Base-by-base conservation (phyloP, 1,140 invertebrate genomes). In the Pseudobourletiella spinata region DNA sequence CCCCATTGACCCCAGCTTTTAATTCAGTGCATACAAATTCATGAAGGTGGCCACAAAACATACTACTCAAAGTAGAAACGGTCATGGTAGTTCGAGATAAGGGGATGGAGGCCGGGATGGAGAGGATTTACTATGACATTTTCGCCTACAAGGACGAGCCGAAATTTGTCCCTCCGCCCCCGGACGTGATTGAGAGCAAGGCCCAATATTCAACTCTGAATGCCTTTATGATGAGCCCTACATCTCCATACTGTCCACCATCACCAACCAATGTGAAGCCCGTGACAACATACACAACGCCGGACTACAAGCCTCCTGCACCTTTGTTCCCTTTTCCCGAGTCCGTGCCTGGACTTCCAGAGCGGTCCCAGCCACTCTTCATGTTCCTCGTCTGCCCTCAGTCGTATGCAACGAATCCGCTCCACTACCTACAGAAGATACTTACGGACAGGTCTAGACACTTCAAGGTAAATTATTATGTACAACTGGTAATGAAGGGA, bases 311-410 rank as follows among this genome's bases (percentile, higher is more conserved):
- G 22, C 56, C 56, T 2, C 48, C 56, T 1, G 15, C 25, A n/a
- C 65, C 65, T 8, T 15, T 56, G 1, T 61, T 46, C 50, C 55
- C 46, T 1, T 66, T 66, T 50, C 65, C 65, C n/a, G 60, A 66
- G 8, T 66, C 65, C 1, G 43, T 66, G 8, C 20, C 35, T n/a
- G 65, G 65, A 20, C 32, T 66, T 8, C 60, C 65, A 15, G 65
- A 66, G 39, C 39, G 52, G 44, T 20, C 60, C 1, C 60, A 66
- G 29, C 56, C 60, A 6, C 30, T 62, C 14, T 66, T 55, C 32
- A 54, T 66, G 65, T 66, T 62, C 22, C 29, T 66, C 1, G 52
- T 63, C 16, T 59, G 56, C 42, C 57, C 61, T 11, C 22, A 26
- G 15, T 25, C 24, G 6, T 46, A 3, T 2, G 14, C 50, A 29